Evolutionary conservation across 1,140 invertebrate genomes (phyloP).

Genomic region (Nasonia longicornis): DNA sequence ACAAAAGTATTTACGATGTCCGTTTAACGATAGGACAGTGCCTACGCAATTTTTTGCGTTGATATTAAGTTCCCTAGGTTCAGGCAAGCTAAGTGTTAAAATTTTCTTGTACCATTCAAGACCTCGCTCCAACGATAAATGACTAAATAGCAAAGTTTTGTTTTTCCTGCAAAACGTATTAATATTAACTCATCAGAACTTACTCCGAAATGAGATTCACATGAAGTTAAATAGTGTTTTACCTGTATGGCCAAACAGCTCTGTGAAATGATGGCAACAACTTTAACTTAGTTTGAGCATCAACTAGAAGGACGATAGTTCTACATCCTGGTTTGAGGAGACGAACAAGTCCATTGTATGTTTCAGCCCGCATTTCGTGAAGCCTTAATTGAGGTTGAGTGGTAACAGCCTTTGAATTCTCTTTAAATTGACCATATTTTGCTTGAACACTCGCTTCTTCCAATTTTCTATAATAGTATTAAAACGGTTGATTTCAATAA

Average conservation of each 20-base stretch:
- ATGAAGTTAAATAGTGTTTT: conserved; percentile 48
- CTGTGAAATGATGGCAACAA: conserved; percentile 92
- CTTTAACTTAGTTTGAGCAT: conserved; percentile 87
- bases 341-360: conserved; percentile 93
- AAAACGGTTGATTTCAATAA: conserved; percentile 34
- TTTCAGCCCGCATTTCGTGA: conserved; percentile 94
- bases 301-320: conserved; percentile 91
- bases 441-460: conserved; percentile 84
- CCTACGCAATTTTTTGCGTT: conserved; percentile 98
- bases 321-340: conserved; percentile 95
- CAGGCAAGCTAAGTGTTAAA: conserved; percentile 84
- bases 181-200: neutral
- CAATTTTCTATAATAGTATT: conserved; percentile 71
- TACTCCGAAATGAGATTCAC: neutral
- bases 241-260: conserved; percentile 95
- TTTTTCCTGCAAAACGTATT: conserved; percentile 74
- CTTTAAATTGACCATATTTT: conserved; percentile 67
- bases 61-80: conserved; percentile 86
- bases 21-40: conserved; percentile 95
- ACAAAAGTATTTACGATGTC: conserved; percentile 96
- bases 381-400: conserved; percentile 80
- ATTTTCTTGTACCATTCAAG: conserved; percentile 93
- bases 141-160: conserved; percentile 94
- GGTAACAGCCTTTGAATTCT: conserved; percentile 64
- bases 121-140: conserved; percentile 91